Conservation (phyloP, 2,888 invertebrate genomes). For the Chrysolina americana region DNA sequence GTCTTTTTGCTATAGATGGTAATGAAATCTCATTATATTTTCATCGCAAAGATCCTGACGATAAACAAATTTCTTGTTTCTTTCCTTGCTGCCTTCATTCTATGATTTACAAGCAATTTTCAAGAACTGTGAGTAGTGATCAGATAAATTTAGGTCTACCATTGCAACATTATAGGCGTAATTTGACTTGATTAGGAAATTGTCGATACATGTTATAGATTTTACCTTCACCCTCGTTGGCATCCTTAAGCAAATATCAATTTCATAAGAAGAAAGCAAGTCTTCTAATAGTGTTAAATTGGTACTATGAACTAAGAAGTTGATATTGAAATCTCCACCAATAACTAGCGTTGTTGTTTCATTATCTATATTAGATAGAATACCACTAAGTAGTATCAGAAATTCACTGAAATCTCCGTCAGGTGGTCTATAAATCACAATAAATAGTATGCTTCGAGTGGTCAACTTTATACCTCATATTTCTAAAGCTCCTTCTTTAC, state of each 20-base stretch:
- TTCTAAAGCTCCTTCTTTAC: background rate
- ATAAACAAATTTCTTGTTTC: background rate
- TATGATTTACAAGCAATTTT: background rate
- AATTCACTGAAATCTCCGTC: background rate
- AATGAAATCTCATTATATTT: slow-evolving; percentile 6
- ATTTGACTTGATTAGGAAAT: background rate
- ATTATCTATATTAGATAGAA: background rate
- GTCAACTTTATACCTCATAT: background rate
- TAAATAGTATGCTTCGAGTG: background rate
- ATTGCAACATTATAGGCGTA: background rate
- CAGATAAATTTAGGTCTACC: background rate
- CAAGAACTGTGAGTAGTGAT: too few relatives aligned
- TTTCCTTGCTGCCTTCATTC: background rate
- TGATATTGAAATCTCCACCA: background rate
- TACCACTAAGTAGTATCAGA: background rate
- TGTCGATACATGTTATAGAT: background rate
- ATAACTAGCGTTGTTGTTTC: slow-evolving; percentile 8
- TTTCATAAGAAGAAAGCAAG: background rate
- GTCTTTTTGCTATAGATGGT: background rate
- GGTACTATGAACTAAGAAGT: background rate
- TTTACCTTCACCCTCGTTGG: background rate
- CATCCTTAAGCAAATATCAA: background rate
- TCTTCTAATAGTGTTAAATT: background rate
- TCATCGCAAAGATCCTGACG: background rate
- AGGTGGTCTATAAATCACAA: background rate